A percentile compares a stretch with the other conserved stretches of the same genome.
These are phyloP conservation scores for Drosophila prolongata DNA, from an alignment of 2,888 invertebrate genomes.

Conservation along the genomic window DNA sequence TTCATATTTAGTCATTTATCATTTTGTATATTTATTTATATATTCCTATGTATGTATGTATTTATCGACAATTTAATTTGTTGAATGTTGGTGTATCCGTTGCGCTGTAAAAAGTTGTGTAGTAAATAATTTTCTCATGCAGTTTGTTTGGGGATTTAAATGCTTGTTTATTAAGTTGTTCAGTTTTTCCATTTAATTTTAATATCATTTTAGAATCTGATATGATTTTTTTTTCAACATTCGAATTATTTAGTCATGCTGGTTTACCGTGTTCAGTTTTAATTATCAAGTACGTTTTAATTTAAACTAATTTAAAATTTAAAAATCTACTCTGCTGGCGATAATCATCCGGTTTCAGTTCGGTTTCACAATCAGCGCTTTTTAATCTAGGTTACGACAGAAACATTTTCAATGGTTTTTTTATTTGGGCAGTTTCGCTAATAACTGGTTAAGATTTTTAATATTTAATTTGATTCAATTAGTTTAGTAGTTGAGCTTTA, in stretches of 20 bases:
- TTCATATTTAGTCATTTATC: not conserved
- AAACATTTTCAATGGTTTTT: slow-evolving; percentile 36
- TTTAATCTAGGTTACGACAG: slow-evolving; percentile 43
- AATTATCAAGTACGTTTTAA: slow-evolving; percentile 33
- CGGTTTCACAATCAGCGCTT: slow-evolving; percentile 33
- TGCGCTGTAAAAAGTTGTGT: slow-evolving; percentile 14
- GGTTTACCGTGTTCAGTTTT: slow-evolving; percentile 58
- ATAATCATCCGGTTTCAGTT: slow-evolving; percentile 38
- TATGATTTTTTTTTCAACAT: slow-evolving; percentile 73
- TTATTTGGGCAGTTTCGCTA: slow-evolving; percentile 37
- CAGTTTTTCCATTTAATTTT: slow-evolving; percentile 71
- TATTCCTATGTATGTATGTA: not conserved
- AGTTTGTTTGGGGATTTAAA: slow-evolving; percentile 59
- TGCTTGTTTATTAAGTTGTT: slow-evolving; percentile 72
- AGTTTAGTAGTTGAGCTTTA: slow-evolving; percentile 44
- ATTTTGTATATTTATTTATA: not conserved
- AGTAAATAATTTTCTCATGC: slow-evolving; percentile 32
- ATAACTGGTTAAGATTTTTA: slow-evolving; percentile 45
- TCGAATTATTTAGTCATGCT: slow-evolving; percentile 73
- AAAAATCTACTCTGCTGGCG: slow-evolving; percentile 46
- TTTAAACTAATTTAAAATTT: slow-evolving; percentile 58
- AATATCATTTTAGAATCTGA: slow-evolving; percentile 79
- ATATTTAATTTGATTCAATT: slow-evolving; percentile 40
- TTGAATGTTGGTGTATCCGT: slow-evolving; percentile 1
- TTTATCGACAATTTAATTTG: not conserved